These are phyloP conservation scores for Enteromius anoplus DNA, from an alignment of 2,797 vertebrate genomes.

Conservation along the genomic window DNA sequence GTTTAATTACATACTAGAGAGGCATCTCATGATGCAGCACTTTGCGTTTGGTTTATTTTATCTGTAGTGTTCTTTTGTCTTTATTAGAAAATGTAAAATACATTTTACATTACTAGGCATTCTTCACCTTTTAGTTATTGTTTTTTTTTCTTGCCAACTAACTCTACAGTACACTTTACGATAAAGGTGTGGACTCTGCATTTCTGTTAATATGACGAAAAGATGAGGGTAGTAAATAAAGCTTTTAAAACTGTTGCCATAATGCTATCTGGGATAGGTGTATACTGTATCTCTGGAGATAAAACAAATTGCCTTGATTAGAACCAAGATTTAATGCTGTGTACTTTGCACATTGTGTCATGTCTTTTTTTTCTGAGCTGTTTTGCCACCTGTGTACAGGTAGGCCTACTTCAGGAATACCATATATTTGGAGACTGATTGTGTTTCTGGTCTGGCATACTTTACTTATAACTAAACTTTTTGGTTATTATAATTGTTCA, in stretches of 20 bases:
- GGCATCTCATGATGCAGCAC: constrained; percentile 1
- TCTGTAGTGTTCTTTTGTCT: neutral
- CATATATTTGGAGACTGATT: neutral
- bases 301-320: neutral
- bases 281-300: neutral
- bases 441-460: neutral
- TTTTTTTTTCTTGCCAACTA: neutral
- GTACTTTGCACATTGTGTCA: constrained; percentile 3
- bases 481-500: neutral
- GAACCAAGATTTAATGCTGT: neutral
- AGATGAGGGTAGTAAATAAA: neutral
- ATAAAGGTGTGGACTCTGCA: neutral
- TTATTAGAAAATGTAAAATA: neutral
- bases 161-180: neutral
- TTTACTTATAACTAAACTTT: neutral
- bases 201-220: neutral
- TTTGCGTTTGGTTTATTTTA: constrained; percentile 24
- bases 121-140: neutral
- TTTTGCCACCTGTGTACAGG: neutral
- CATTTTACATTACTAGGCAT: neutral
- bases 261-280: neutral
- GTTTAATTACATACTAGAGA: constrained; percentile 42
- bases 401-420: neutral
- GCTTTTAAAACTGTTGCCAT: neutral
- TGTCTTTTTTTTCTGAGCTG: neutral